Base-by-base conservation (phyloP, 2,797 vertebrate species). In the Oreonectes daqikongensis region DNA sequence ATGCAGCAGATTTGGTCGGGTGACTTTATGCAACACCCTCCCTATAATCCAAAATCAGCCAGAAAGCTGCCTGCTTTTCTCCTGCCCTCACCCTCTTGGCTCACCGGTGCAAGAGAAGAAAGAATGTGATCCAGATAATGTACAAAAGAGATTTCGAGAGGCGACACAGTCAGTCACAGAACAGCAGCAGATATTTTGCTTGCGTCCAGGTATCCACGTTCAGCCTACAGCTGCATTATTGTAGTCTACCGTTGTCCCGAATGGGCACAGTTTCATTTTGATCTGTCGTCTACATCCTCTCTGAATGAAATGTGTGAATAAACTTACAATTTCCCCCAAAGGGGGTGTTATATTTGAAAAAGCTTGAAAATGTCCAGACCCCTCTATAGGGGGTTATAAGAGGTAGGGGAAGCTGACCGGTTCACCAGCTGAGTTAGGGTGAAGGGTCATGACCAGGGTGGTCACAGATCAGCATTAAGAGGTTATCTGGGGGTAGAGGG, bases 11-110 rank as follows among this genome's bases (percentile, higher is more conserved):
- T 82, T 53, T 78, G 26, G 11, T 65, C 12, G 50, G 52, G 42
- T 72, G 46, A 24, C 8, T 9, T 48, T 53, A 52, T 22, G n/a
- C 74, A 30, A 30, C 22, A 75, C 65, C 44, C 70, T 74, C 59
- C 18, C 40, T 84, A 84, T 61, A 17, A 12, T 90, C 88, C 88
- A 82, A 68, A 70, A 81, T 93, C 91, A 87, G 85, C 87, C 91
- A 88, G 84, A 77, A 81, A 84, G 75, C 78, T 78, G 79, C 66
- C 78, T 28, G 73, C 57, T 53, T 73, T 82, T 24, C 46, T 78
- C 28, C 73, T 83, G 80, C 81, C 86, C 86, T 89, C 82, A 3
- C 82, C 86, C 81, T 10, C 14, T 14, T 81, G 85, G 84, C 57
- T 89, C 85, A 85, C 85, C 68, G 85, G 85, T 88, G 84, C 85